Evolutionary conservation across 2,113 vertebrate genomes (phyloP), one percentile per base, ranked within the genome.

Genomic region (Aphyosemion australe): DNA sequence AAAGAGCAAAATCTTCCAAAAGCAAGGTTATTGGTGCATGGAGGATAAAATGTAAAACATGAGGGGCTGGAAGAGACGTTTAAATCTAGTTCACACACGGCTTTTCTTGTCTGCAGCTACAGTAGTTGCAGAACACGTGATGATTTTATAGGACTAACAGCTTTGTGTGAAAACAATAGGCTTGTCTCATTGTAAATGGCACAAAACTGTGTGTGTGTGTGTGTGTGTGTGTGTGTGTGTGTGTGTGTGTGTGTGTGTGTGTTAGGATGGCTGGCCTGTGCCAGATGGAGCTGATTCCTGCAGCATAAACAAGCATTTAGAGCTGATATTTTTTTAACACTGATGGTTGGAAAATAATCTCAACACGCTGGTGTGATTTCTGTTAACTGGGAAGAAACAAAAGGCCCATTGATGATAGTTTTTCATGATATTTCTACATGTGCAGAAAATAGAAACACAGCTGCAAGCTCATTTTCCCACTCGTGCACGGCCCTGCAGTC

Each of bases 281-380:
- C 52, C 78, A 80, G 74, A 84, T 76, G 78, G 72, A 61, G 61
- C 11, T 61, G 59, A 32, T 61, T 55, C 52, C 49, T 48, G n/a
- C 34, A 47, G 50, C 60, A 39, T 5, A 16, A 20, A 42, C 26
- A 2, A 61, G 42, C 12, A 26, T 12, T 12, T 53, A 52, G 61
- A 69, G 58, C 59, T 50, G 52, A 54, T 68, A 58, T 79, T 71
- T 72, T 64, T 50, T 54, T n/a, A 18, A 65, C 45, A 26, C 58
- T 74, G 9, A 46, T 56, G 37, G 47, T 34, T 45, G 42, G 49
- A 48, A 56, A 65, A 9, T 58, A 34, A 5, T 56, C 21, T 48
- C n/a, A n/a, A n/a, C n/a, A n/a, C n/a, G n/a, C n/a, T 34, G n/a
- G 61, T 41, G 12, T 26, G 6, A 19, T 4, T n/a, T n/a, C n/a